phyloP scores from a whole-genome alignment of 1,140 invertebrate genomes.

The Drosophila sucinea region DNA sequence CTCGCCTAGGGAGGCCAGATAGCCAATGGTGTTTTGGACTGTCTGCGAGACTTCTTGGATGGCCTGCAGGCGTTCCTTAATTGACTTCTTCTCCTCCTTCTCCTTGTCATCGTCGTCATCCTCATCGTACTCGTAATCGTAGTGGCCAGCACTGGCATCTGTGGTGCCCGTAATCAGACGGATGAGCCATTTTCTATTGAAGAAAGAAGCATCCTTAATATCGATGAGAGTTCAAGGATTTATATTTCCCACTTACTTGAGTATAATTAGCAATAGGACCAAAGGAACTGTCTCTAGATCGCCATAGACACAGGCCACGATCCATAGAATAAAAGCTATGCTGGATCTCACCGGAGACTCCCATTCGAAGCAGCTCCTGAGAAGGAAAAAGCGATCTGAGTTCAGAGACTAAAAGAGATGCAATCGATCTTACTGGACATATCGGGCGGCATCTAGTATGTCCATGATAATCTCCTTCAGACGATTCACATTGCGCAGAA shows the following conservation, averaged over 20 bases:
- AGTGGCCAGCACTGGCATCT: constrained; percentile 88
- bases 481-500: constrained; percentile 96
- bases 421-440: constrained; percentile 91
- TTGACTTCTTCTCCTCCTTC: constrained; percentile 96
- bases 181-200: constrained; percentile 84
- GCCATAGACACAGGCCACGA: constrained; percentile 83
- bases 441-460: constrained; percentile 95
- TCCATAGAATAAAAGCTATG: constrained; percentile 92
- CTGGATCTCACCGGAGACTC: constrained; percentile 95
- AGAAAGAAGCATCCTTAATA: neutral
- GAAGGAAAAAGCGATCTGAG: neutral
- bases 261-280: constrained; percentile 89
- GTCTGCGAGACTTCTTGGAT: constrained; percentile 97
- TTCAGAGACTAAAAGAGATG: rapidly evolving
- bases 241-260: constrained; percentile 85
- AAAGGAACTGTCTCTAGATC: constrained; percentile 93
- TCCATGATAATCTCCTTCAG: constrained; percentile 95
- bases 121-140: constrained; percentile 89
- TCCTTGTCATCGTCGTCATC: constrained; percentile 92
- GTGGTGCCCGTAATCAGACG: constrained; percentile 84
- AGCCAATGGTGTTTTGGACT: constrained; percentile 97
- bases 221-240: too few relatives aligned
- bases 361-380: constrained; percentile 98
- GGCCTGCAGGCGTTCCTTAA: constrained; percentile 96
- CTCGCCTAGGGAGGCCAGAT: constrained; percentile 95